Evolutionary conservation across 1,140 invertebrate species (phyloP), one percentile per base, ranked within the genome.

Genomic region (Holotrichia oblita): DNA sequence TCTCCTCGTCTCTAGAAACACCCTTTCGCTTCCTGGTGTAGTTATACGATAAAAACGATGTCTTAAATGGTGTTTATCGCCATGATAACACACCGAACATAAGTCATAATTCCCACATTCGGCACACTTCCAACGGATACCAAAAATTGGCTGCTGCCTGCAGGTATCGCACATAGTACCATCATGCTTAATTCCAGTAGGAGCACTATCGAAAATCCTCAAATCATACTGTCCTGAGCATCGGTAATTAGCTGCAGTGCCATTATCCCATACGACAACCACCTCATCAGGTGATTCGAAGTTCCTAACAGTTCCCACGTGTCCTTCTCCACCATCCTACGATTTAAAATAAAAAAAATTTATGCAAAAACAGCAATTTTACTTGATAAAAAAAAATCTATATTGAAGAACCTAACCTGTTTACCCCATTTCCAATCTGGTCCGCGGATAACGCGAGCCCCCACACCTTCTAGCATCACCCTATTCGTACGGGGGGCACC

Each of bases 401-500:
- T 74, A 17, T 7, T 55, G 48, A 0, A 22, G 24, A 55, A n/a
- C 6, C 87, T 87, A 89, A 95, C 95, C 93, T 97, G 97, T 91
- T 99, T 98, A 83, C 96, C 96, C 97, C 97, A 99, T 91, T 99
- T 99, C 98, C 98, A 99, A 87, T 99, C 97, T 77, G 96, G 96
- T 27, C 97, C 97, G 84, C 97, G 90, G 82, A 98, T 97, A 34
- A 99, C 97, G 81, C 97, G 89, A 34, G 96, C 95, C 64, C 97
- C 97, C 64, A 98, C 96, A 80, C 96, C 96, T 89, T 98, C 96
- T 93, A 97, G 96, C 89, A 96, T 95, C 85, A 96, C 93, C 84
- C 95, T 89, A 73, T 91, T 92, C 22, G 91, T 91, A 82, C 93
- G 89, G 79, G 90, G 88, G 80, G 90, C 88, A 77, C 88, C 87